Percentiles rank a stretch among this genome's conserved stretches.
phyloP scores from a whole-genome alignment of 2,888 invertebrate genomes.

The Scotopteryx bipunctaria region DNA sequence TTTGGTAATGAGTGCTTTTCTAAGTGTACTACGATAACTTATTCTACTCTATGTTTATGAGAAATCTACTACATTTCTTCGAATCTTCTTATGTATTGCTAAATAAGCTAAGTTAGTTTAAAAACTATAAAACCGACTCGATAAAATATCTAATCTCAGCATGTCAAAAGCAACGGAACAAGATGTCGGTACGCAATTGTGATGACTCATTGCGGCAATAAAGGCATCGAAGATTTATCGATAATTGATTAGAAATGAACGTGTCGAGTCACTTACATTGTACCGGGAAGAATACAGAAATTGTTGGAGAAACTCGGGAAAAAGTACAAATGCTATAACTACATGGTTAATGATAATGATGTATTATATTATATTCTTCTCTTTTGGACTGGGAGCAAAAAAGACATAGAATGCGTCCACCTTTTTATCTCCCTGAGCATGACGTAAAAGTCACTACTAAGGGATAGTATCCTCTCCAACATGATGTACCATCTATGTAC shows the following conservation, averaged over 20 bases:
- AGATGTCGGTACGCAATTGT: conserved; percentile 30
- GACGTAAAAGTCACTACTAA: too few relatives aligned
- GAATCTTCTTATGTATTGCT: too few relatives aligned
- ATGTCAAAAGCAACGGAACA: conserved; percentile 25
- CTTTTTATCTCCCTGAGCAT: too few relatives aligned
- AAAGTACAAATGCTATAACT: background rate
- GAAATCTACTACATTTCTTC: too few relatives aligned
- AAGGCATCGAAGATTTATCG: conserved; percentile 40
- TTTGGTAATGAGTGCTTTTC: too few relatives aligned
- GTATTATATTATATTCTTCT: background rate
- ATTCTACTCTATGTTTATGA: too few relatives aligned
- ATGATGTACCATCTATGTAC: too few relatives aligned
- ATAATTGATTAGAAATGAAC: conserved; percentile 44
- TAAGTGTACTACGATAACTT: too few relatives aligned
- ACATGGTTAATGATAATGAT: background rate
- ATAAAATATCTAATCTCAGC: conserved; percentile 10
- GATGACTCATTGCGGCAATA: conserved; percentile 43
- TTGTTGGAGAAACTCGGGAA: background rate
- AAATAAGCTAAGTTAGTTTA: conserved; percentile 10
- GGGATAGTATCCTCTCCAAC: too few relatives aligned
- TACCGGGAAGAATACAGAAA: conserved; percentile 13
- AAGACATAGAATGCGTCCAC: too few relatives aligned
- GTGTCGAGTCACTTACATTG: conserved; percentile 43
- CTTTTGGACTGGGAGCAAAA: too few relatives aligned
- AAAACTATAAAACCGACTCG: background rate